phyloP scores from a whole-genome alignment of 2,888 invertebrate genomes.

The Rutpela maculata region DNA sequence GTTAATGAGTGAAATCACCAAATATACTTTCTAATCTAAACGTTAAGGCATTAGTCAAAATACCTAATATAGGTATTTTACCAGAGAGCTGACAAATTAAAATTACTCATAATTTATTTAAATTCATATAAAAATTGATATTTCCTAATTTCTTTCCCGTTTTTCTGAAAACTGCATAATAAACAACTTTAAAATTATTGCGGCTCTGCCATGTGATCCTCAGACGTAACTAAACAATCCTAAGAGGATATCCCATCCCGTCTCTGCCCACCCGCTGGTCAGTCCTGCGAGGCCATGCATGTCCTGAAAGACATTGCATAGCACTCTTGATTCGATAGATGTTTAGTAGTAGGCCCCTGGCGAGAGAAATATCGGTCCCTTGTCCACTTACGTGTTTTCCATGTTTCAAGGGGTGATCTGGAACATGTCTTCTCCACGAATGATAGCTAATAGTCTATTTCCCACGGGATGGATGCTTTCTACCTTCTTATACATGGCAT shows the following conservation, averaged over 20 bases:
- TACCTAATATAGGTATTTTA: no score
- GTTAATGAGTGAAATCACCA: no score
- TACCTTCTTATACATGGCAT: constrained; percentile 33
- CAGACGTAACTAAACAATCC: not conserved
- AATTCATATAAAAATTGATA: no score
- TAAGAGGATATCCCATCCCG: constrained; percentile 40
- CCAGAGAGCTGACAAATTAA: no score
- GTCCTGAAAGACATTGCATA: constrained; percentile 61
- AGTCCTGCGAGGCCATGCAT: constrained; percentile 54
- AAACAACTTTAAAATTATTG: not conserved
- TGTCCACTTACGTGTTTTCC: constrained; percentile 72
- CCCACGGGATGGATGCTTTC: constrained; percentile 60
- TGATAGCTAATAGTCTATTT: constrained; percentile 67
- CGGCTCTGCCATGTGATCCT: not conserved
- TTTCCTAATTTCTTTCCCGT: no score
- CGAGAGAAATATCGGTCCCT: constrained; percentile 69
- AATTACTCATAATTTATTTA: no score
- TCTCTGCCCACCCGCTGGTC: constrained; percentile 36
- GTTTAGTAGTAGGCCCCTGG: constrained; percentile 63
- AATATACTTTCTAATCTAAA: no score
- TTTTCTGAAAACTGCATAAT: no score
- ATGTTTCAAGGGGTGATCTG: constrained; percentile 63
- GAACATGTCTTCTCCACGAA: constrained; percentile 64
- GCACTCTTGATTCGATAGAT: constrained; percentile 64
- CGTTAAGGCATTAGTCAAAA: no score